Conservation (phyloP, 2,113 vertebrate species). For the Channa argus region DNA sequence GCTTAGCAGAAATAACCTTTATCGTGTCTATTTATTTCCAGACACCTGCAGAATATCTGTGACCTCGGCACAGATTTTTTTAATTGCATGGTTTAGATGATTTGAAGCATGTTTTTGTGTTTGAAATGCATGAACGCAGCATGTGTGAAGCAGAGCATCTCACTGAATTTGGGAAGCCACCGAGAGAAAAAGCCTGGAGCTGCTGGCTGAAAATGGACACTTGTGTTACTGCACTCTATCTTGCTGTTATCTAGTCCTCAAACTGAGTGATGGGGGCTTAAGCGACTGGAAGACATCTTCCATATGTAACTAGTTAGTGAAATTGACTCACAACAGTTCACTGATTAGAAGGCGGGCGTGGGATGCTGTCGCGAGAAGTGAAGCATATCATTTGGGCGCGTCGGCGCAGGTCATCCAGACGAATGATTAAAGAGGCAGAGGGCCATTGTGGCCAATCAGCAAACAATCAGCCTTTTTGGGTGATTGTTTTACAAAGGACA, state of each 20-base stretch:
- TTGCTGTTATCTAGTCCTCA: neutral
- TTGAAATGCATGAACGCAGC: neutral
- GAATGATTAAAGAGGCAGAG: constrained; percentile 49
- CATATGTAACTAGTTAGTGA: constrained; percentile 45
- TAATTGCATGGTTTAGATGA: neutral
- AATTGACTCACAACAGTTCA: constrained; percentile 11
- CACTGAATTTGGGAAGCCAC: neutral
- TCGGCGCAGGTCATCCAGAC: constrained; percentile 45
- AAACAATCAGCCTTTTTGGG: constrained; percentile 56
- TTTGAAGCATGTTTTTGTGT: neutral
- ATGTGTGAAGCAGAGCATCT: no score
- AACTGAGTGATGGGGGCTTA: constrained; percentile 28
- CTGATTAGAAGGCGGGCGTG: constrained; percentile 35
- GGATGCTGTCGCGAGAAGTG: constrained; percentile 4
- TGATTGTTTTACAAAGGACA: constrained; percentile 51
- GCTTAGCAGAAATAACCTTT: neutral
- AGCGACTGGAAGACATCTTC: constrained; percentile 33
- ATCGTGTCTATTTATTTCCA: neutral
- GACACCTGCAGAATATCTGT: neutral
- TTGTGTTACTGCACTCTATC: neutral
- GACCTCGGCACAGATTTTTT: no score
- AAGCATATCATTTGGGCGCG: constrained; percentile 34
- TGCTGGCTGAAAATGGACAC: neutral
- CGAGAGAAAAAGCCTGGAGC: neutral
- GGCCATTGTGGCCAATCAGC: constrained; percentile 35